Evolutionary conservation across 1,140 invertebrate species (phyloP), one percentile per base, ranked within the genome.

Genomic region (Pissodes strobi): DNA sequence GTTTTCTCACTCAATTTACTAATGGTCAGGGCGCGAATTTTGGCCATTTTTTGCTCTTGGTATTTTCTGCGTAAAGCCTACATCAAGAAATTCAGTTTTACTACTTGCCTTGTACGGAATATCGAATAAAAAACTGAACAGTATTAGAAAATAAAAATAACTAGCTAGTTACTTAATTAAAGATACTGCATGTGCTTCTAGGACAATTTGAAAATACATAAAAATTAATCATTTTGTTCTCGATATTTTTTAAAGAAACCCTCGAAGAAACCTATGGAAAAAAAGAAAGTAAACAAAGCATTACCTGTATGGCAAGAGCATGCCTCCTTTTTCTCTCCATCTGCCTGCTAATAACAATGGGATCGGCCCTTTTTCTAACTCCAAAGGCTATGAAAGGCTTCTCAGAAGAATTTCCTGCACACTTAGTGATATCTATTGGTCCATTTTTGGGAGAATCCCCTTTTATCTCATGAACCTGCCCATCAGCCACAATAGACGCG

Each of bases 1-100:
- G 71, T 70, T 67, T 77, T 78, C 64, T 78, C 77, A n/a, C 74
- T 76, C 15, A 78, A 38, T 68, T 78, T 78, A 25, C 74, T 78
- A 12, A 78, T 78, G 18, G 77, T 77, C 19, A 77, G 68, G 6
- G 77, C 77, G 8, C 77, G 63, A 23, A 78, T 78, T 67, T 86
- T 87, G 1, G 84, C 84, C 27, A 87, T 76, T 62, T 85, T 79
- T 67, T 87, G 85, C 56, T 86, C 84, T 68, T 87, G 85, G 69
- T 88, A 87, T 71, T 88, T 88, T 53, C 85, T 82, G 65, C 85
- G 82, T 2, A 88, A 71, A 3, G 85, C 84, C 70, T 87, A 82
- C 6, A 53, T n/a, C n/a, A n/a, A 38, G 23, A 38, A 13, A 37
- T 49, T 6, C 12, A n/a, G 18, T 3, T 22, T 49, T n/a, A n/a